Percentiles rank a stretch among this genome's conserved stretches.
phyloP scores from a whole-genome alignment of 2,797 vertebrate species.

The Pelochelys cantorii region DNA sequence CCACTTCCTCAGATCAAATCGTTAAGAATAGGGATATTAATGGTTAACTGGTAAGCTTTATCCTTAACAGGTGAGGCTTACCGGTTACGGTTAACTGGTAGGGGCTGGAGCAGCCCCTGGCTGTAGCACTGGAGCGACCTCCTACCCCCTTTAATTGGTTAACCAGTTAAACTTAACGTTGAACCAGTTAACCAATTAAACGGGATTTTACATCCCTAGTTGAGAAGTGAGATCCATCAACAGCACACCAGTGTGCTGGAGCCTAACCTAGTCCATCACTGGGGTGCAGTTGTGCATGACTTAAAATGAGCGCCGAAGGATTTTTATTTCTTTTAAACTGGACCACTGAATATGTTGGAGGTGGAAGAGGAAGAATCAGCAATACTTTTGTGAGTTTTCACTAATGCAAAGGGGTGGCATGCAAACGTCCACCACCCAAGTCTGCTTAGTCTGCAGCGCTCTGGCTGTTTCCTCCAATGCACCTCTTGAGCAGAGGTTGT shows the following conservation, averaged over 20 bases:
- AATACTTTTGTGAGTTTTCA: not conserved
- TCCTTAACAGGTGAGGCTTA: too few species aligned
- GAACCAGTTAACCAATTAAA: too few species aligned
- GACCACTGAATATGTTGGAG: not conserved
- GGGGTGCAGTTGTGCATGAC: not conserved
- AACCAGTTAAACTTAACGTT: too few species aligned
- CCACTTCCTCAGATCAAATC: too few species aligned
- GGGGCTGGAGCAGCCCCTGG: too few species aligned
- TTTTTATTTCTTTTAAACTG: not conserved
- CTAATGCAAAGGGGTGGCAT: not conserved
- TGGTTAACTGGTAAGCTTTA: too few species aligned
- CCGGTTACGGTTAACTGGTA: too few species aligned
- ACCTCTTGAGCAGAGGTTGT: not conserved
- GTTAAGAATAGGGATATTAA: not conserved
- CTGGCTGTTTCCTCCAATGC: not conserved
- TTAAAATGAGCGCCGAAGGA: not conserved
- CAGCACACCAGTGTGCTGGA: not conserved
- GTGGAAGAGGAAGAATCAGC: not conserved
- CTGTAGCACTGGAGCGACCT: too few species aligned
- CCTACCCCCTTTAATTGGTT: too few species aligned
- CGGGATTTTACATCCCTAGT: too few species aligned
- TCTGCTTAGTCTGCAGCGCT: not conserved
- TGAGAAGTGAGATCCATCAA: not conserved
- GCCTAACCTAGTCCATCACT: not conserved
- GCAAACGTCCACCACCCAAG: not conserved